Evolutionary conservation across 2,888 invertebrate species (phyloP).

Genomic region (Darwinula stevensoni): DNA sequence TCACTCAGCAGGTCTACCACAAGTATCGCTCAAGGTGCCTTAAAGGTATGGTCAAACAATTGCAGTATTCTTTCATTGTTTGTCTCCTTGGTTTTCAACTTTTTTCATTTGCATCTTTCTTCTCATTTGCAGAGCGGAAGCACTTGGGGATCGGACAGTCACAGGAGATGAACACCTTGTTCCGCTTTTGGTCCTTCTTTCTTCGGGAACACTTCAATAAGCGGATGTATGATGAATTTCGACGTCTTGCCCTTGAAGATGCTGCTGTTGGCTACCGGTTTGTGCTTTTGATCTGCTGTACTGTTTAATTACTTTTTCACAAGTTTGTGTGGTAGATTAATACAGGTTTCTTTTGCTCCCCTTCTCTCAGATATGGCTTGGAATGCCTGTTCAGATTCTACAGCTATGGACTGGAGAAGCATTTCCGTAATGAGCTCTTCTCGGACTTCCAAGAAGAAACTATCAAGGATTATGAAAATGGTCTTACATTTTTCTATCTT

Average conservation of each 20-base stretch:
- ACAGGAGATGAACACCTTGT: slow-evolving; percentile 97
- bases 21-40: slow-evolving; percentile 81
- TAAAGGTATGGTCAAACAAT: slow-evolving; percentile 53
- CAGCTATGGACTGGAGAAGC: slow-evolving; percentile 86
- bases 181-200: slow-evolving; percentile 99
- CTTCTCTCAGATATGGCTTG: slow-evolving; percentile 21
- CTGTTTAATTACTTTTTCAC: not conserved
- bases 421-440: slow-evolving; percentile 80
- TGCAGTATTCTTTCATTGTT: too few species aligned
- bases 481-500: slow-evolving; percentile 19
- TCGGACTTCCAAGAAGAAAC: slow-evolving; percentile 87
- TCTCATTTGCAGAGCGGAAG: slow-evolving; percentile 57
- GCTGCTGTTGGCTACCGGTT: slow-evolving; percentile 64
- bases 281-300: too few species aligned
- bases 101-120: too few species aligned
- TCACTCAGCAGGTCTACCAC: slow-evolving; percentile 89
- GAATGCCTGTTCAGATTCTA: slow-evolving; percentile 69
- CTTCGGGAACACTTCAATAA: slow-evolving; percentile 89
- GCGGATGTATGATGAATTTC: slow-evolving; percentile 93
- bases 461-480: slow-evolving; percentile 55
- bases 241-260: slow-evolving; percentile 70
- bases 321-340: not conserved
- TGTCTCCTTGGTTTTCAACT: too few species aligned
- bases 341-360: slow-evolving; percentile 9
- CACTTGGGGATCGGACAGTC: slow-evolving; percentile 75